phyloP scores from a whole-genome alignment of 2,113 vertebrate species.

The Oryzias curvinotus region DNA sequence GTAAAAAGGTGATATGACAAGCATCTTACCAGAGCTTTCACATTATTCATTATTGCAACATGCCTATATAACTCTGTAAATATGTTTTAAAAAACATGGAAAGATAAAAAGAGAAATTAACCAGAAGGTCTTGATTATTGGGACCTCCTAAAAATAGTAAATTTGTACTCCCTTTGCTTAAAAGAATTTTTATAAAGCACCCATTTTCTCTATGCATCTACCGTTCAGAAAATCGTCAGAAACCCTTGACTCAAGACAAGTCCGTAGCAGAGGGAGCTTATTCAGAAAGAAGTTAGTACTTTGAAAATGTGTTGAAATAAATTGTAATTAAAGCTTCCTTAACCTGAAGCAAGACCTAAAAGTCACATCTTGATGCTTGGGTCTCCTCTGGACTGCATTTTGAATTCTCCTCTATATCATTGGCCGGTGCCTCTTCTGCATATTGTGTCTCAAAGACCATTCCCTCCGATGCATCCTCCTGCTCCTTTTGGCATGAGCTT shows the following conservation, averaged over 20 bases:
- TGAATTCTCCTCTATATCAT: constrained; percentile 69
- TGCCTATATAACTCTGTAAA: constrained; percentile 85
- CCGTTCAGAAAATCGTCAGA: constrained; percentile 70
- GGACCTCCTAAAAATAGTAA: constrained; percentile 71
- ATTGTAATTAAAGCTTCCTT: constrained; percentile 73
- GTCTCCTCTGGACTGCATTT: constrained; percentile 76
- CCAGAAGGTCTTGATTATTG: constrained; percentile 76
- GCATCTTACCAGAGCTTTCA: constrained; percentile 83
- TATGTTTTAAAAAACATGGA: constrained; percentile 79
- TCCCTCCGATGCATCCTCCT: constrained; percentile 83
- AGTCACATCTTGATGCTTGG: constrained; percentile 76
- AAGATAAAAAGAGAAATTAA: constrained; percentile 77
- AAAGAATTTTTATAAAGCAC: constrained; percentile 75
- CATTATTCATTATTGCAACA: constrained; percentile 87
- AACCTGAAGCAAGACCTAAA: constrained; percentile 71
- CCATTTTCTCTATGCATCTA: constrained; percentile 56
- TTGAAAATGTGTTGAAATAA: constrained; percentile 55
- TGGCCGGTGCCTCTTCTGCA: constrained; percentile 70
- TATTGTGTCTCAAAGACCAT: constrained; percentile 81
- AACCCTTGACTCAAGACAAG: constrained; percentile 63
- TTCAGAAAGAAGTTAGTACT: constrained; percentile 52
- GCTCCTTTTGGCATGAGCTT: constrained; percentile 83
- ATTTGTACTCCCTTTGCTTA: constrained; percentile 75
- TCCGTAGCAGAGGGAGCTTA: constrained; percentile 53
- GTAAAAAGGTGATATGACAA: constrained; percentile 83